A percentile compares a stretch with the other conserved stretches of the same genome.
These are phyloP conservation scores for Oreochromis spilurus DNA, from an alignment of 2,113 vertebrate genomes.

Conservation along the genomic window DNA sequence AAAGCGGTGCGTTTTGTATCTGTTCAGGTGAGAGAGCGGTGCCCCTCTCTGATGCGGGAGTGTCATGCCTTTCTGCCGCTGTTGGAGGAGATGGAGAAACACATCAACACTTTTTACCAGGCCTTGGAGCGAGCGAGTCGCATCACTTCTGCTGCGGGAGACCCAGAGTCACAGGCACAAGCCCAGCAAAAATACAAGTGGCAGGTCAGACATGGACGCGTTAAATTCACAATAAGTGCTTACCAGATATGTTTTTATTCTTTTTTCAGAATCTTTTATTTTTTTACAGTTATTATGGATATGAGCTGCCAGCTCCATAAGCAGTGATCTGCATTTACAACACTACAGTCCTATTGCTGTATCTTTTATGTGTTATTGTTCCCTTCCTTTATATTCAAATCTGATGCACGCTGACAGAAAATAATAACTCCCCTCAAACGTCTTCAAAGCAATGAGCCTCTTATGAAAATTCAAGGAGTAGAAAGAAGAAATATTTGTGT, in stretches of 20 bases:
- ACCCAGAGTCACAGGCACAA: conserved; percentile 72
- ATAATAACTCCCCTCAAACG: neutral
- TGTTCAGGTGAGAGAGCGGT: conserved; percentile 83
- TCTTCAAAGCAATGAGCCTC: neutral
- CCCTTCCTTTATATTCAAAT: neutral
- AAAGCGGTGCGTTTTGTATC: neutral
- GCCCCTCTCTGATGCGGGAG: conserved; percentile 79
- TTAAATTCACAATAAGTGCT: neutral
- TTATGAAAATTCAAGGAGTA: neutral
- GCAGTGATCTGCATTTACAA: neutral
- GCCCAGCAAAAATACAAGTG: conserved; percentile 83
- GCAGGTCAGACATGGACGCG: conserved; percentile 71
- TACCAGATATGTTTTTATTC: neutral
- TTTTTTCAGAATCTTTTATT: neutral
- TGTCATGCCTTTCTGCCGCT: conserved; percentile 79
- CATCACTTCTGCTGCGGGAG: conserved; percentile 72
- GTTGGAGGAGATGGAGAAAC: conserved; percentile 89
- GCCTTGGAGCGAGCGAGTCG: conserved; percentile 81
- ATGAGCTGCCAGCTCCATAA: neutral
- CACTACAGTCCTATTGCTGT: neutral
- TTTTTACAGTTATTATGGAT: neutral
- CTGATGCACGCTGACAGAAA: neutral
- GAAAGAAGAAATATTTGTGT: neutral
- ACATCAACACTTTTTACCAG: conserved; percentile 86
- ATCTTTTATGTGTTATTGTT: neutral